Evolutionary conservation across 2,113 vertebrate genomes (phyloP).

Genomic region (Equus quagga): DNA sequence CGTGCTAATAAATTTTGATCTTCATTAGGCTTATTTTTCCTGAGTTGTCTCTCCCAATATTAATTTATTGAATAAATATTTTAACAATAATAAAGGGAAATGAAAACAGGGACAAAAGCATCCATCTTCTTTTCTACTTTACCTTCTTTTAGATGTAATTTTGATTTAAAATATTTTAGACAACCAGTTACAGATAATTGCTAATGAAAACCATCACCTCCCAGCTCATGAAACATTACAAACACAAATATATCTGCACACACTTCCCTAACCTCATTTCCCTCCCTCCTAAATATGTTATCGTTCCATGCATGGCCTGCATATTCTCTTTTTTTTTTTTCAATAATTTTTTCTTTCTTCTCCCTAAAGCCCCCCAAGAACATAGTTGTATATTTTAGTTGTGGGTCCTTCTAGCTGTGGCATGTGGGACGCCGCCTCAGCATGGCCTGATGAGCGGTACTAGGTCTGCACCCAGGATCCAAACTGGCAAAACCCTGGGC

Average conservation of each 20-base stretch:
- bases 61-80: conserved; percentile 28
- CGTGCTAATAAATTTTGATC: neutral
- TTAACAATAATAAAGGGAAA: neutral
- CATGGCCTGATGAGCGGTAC: no score
- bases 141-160: conserved; percentile 29
- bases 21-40: neutral
- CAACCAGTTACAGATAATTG: neutral
- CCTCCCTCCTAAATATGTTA: neutral
- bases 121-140: neutral
- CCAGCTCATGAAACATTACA: conserved; percentile 14
- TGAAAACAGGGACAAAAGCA: neutral
- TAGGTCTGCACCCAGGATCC: no score
- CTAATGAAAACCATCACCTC: neutral
- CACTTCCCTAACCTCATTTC: neutral
- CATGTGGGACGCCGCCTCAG: no score
- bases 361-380: no score
- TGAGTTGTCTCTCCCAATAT: neutral
- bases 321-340: conserved; percentile 1
- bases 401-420: no score
- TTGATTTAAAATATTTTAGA: conserved; percentile 45
- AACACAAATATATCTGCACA: neutral
- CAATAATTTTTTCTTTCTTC: no score
- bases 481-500: no score
- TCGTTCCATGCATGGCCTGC: neutral
- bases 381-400: no score